Evolutionary conservation across 2,888 invertebrate species (phyloP), one percentile per base, ranked within the genome.

Genomic region (Caenorhabditis sp.): DNA sequence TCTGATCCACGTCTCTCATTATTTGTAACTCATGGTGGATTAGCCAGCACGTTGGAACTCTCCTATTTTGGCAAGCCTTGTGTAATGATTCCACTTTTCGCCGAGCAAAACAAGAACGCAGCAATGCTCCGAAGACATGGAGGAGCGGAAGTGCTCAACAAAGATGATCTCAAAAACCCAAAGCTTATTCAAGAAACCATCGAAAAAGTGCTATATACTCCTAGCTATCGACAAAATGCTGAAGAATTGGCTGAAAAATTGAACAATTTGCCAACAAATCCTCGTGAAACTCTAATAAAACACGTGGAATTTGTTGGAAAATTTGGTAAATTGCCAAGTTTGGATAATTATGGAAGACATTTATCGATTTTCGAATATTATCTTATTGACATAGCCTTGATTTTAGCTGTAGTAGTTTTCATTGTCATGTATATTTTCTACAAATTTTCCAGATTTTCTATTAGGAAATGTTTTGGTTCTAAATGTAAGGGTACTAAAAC

Each of bases 271-370:
- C 82, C 83, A 25, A 69, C 74, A 1, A 60, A 70, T 53, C 68
- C 81, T 1, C 62, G 68, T 31, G 80, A 82, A 50, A 58, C 63
- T 20, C 50, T 82, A 2, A 61, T 80, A 20, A 76, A 76, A 38
- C 63, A 83, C 57, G 70, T 76, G 21, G 31, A 56, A 27, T 58
- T 56, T 17, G 25, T 31, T 14, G 62, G 36, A 58, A 62, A 57
- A 21, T 70, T 70, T 31, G 70, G 70, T 27, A 64, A 70, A 58
- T 26, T 65, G 12, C 70, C 70, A 52, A 58, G 31, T 3, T 12
- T 65, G 61, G 70, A 70, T 23, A 52, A 53, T 23, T 52, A 65
- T 21, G 52, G 52, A 52, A 26, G 61, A 54, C 59, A 69, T 31
- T 38, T 53, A 17, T 52, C 54, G 1, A 59, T 59, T 43, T 20